phyloP scores from a whole-genome alignment of 2,797 vertebrate genomes.

The Tauraco hartlaubi region DNA sequence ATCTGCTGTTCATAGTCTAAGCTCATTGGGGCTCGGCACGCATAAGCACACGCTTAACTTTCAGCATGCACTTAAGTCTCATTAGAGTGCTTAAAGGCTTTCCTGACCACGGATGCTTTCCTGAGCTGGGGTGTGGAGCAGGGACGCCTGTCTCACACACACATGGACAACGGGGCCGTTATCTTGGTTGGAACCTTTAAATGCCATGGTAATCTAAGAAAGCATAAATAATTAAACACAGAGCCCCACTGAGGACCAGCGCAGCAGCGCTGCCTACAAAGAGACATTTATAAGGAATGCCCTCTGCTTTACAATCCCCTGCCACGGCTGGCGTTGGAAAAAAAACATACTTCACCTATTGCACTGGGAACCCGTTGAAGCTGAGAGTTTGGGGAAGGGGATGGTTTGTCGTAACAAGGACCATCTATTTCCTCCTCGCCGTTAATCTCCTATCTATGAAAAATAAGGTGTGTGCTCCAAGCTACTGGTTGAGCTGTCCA shows the following conservation, averaged over 20 bases:
- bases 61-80: constrained; percentile 66
- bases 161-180: constrained; percentile 38
- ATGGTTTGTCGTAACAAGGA: neutral
- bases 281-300: neutral
- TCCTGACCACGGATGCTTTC: constrained; percentile 35
- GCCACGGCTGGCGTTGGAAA: neutral
- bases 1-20: constrained; percentile 26
- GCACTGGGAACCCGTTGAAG: neutral
- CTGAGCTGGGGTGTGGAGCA: constrained; percentile 18
- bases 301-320: neutral
- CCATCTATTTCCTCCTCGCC: neutral
- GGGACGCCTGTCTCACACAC: neutral
- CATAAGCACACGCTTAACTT: constrained; percentile 56
- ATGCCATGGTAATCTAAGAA: constrained; percentile 8
- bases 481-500: neutral
- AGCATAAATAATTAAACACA: constrained; percentile 65
- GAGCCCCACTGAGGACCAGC: constrained; percentile 12
- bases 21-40: neutral
- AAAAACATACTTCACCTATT: constrained; percentile 1
- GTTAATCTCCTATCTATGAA: neutral
- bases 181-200: constrained; percentile 7
- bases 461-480: rapidly evolving
- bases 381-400: neutral
- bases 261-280: neutral
- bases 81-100: constrained; percentile 66